Percentiles rank a stretch among this genome's conserved stretches.
phyloP scores from a whole-genome alignment of 2,113 vertebrate species.

The Pelodiscus sinensis region DNA sequence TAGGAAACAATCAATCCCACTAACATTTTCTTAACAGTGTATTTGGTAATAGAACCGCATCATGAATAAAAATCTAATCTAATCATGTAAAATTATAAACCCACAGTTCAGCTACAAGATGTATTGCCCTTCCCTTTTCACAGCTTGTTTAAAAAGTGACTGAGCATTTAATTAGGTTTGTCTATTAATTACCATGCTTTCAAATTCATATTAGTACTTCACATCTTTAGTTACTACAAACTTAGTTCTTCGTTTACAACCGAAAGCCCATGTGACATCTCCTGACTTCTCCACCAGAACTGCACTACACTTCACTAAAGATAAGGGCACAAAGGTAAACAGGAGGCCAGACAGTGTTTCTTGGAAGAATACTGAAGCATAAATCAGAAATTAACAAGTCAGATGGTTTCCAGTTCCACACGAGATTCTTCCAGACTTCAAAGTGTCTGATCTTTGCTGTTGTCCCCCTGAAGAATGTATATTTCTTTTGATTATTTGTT shows the following conservation, averaged over 20 bases:
- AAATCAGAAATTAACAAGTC: neutral
- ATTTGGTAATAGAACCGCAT: neutral
- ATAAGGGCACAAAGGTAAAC: accelerated
- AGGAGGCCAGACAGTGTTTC: neutral
- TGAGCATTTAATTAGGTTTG: neutral
- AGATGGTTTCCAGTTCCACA: neutral
- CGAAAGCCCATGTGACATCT: neutral
- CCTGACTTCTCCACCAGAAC: neutral
- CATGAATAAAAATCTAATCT: neutral
- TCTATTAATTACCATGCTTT: constrained; percentile 4
- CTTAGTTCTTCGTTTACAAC: constrained; percentile 3
- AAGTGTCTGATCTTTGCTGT: neutral
- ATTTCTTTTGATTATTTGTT: neutral
- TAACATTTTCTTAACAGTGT: neutral
- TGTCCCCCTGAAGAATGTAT: neutral
- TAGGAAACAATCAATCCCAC: neutral
- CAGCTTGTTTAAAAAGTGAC: constrained; percentile 35
- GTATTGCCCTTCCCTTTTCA: constrained; percentile 25
- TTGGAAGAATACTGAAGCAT: neutral
- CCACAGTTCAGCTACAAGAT: constrained; percentile 18
- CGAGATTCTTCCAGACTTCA: neutral
- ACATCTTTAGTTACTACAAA: neutral
- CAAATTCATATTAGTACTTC: neutral
- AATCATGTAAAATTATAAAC: constrained; percentile 22
- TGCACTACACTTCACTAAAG: neutral